phyloP scores from a whole-genome alignment of 2,888 invertebrate species.

The Hyles lineata region DNA sequence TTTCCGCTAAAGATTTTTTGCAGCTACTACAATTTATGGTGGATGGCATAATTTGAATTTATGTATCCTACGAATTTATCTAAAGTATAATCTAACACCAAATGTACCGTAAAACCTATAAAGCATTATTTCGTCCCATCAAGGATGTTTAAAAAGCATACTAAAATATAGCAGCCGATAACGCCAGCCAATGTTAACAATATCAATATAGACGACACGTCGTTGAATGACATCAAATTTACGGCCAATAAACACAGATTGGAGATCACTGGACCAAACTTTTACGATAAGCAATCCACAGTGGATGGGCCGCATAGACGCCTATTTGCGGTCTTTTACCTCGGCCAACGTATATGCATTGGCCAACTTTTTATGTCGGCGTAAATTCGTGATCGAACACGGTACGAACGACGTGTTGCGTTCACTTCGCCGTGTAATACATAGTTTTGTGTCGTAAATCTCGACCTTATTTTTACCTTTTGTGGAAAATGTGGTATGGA shows the following conservation, averaged over 20 bases:
- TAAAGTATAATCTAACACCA: neutral
- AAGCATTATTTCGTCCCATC: neutral
- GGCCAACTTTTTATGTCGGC: slow-evolving; percentile 73
- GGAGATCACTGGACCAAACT: slow-evolving; percentile 77
- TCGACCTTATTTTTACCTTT: slow-evolving; percentile 43
- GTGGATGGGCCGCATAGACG: slow-evolving; percentile 56
- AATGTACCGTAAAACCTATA: neutral
- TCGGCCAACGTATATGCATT: slow-evolving; percentile 74
- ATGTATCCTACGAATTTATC: neutral
- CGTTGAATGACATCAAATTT: slow-evolving; percentile 74
- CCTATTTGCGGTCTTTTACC: slow-evolving; percentile 65
- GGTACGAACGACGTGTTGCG: slow-evolving; percentile 54
- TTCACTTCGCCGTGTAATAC: slow-evolving; percentile 51
- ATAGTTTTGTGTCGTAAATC: slow-evolving; percentile 55
- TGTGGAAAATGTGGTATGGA: slow-evolving; percentile 44
- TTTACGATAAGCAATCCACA: slow-evolving; percentile 81
- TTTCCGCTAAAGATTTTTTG: too few species aligned
- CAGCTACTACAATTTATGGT: too few species aligned
- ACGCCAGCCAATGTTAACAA: slow-evolving; percentile 68
- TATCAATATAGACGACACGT: slow-evolving; percentile 67
- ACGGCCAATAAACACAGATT: slow-evolving; percentile 79
- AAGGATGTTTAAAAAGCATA: neutral
- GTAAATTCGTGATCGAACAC: slow-evolving; percentile 76
- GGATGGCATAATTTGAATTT: neutral
- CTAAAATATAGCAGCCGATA: neutral